Percentiles rank a stretch among this genome's conserved stretches.
phyloP scores from a whole-genome alignment of 2,113 vertebrate genomes.

The Cyanoderma ruficeps region DNA sequence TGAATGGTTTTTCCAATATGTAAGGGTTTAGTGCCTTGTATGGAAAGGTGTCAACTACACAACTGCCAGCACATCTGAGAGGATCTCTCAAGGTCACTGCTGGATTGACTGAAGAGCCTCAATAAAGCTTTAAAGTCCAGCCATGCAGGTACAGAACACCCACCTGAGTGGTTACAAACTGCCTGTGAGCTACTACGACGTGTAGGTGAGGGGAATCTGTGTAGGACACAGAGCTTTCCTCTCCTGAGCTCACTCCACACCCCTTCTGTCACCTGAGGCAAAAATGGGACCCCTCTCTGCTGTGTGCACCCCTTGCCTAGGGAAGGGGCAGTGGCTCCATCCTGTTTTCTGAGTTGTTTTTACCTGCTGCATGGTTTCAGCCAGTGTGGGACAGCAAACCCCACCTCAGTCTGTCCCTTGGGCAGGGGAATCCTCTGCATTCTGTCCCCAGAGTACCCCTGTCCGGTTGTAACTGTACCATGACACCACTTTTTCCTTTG shows the following conservation, averaged over 20 bases:
- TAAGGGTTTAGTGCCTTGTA: not conserved
- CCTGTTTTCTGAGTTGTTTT: not conserved
- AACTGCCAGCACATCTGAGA: not conserved
- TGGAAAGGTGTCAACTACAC: not conserved
- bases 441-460: not conserved
- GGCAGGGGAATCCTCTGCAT: not conserved
- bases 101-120: slow-evolving; percentile 7
- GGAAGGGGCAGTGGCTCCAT: not conserved
- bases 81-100: slow-evolving; percentile 23
- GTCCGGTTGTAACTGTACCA: not conserved
- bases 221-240: not conserved
- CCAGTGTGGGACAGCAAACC: not conserved
- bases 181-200: not conserved
- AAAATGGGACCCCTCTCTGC: not conserved
- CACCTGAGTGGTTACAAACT: not conserved
- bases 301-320: not conserved
- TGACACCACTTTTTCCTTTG: not conserved
- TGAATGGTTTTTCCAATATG: slow-evolving; percentile 45
- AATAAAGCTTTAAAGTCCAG: not conserved
- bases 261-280: not conserved
- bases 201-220: not conserved
- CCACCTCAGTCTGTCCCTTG: not conserved
- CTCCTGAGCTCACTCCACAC: not conserved
- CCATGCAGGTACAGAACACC: not conserved
- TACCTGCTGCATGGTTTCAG: not conserved